Percentiles rank a stretch among this genome's conserved stretches.
Evolutionary conservation across 2,797 vertebrate species (phyloP).

Genomic region (Hipposideros larvatus): DNA sequence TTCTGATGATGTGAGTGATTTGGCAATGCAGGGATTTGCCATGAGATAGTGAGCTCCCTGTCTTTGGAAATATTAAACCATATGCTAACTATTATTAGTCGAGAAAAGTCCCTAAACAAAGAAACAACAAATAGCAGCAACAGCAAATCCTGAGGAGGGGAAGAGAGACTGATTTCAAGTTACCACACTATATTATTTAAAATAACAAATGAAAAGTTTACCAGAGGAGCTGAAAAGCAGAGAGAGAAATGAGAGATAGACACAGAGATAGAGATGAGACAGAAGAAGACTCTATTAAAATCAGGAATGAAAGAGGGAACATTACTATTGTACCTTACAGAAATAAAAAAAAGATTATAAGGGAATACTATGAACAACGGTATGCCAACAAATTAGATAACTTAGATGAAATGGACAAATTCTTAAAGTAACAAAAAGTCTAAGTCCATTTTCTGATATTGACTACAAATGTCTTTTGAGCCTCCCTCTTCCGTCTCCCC

Average conservation of each 20-base stretch:
- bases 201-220: conserved; percentile 52
- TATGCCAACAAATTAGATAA: not conserved
- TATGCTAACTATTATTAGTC: not conserved
- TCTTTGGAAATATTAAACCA: not conserved
- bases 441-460: not conserved
- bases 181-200: not conserved
- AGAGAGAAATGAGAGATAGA: not conserved
- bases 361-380: not conserved
- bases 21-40: not conserved
- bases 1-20: not conserved
- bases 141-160: not conserved
- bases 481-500: not conserved
- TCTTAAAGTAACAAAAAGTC: not conserved
- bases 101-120: not conserved
- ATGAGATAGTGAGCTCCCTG: not conserved
- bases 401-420: not conserved
- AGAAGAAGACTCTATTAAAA: not conserved
- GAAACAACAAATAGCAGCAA: not conserved
- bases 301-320: not conserved
- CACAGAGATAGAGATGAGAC: not conserved
- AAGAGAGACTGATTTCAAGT: not conserved
- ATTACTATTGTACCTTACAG: not conserved
- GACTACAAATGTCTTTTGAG: not conserved
- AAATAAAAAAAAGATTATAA: not conserved
- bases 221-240: not conserved